These are phyloP conservation scores for Catotricha subobsoleta DNA, from an alignment of 2,888 invertebrate genomes.

Conservation along the genomic window DNA sequence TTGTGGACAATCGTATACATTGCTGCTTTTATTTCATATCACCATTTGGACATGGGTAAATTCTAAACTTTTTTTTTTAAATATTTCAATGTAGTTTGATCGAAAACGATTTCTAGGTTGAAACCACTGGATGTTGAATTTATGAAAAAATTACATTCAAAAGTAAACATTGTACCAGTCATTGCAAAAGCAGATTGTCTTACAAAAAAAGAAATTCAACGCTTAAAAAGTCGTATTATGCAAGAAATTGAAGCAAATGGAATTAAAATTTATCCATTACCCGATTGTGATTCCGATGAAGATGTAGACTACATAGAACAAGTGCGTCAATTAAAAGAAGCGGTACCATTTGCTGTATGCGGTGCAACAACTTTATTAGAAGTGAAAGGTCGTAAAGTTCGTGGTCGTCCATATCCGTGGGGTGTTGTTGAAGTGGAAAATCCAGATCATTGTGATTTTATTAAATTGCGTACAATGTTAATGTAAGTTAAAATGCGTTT, in stretches of 20 bases:
- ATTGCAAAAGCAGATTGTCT: conserved; percentile 93
- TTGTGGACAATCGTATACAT: conserved; percentile 92
- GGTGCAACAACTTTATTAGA: conserved; percentile 83
- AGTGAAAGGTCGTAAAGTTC: conserved; percentile 66
- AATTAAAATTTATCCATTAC: conserved; percentile 86
- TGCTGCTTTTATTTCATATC: conserved; percentile 97
- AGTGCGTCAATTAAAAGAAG: conserved; percentile 76
- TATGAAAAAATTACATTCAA: conserved; percentile 90
- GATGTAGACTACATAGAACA: conserved; percentile 95
- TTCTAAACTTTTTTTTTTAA: not conserved
- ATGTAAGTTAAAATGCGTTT: conserved; percentile 41
- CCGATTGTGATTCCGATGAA: conserved; percentile 88
- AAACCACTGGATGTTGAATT: conserved; percentile 90
- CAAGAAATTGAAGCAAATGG: conserved; percentile 81
- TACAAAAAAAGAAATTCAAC: conserved; percentile 77
- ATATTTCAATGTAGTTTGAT: not conserved
- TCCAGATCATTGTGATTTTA: conserved; percentile 96
- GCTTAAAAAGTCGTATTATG: conserved; percentile 71
- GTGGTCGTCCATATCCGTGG: conserved; percentile 94
- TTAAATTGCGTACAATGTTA: conserved; percentile 89
- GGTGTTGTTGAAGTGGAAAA: conserved; percentile 97
- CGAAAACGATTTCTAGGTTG: conserved; percentile 35
- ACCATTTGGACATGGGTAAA: conserved; percentile 88
- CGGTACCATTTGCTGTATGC: conserved; percentile 96
- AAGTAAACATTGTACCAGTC: conserved; percentile 94